Evolutionary conservation across 2,797 vertebrate genomes (phyloP).

Genomic region (Notamacropus eugenii): DNA sequence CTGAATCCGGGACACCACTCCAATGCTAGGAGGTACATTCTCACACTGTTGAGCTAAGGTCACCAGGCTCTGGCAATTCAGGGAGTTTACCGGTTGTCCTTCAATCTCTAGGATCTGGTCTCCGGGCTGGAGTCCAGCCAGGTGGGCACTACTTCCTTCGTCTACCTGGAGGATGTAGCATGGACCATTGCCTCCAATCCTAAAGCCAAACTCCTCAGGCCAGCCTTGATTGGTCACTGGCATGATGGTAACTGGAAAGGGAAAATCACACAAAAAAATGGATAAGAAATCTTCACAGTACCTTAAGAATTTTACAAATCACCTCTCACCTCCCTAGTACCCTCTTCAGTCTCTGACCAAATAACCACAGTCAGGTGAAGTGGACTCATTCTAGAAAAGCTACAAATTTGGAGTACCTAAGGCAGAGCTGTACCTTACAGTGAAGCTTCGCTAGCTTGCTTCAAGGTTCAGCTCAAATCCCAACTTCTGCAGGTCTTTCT

Average conservation of each 20-base stretch:
- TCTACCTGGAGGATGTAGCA: slow-evolving; percentile 95
- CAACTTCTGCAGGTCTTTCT: background rate
- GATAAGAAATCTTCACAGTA: background rate
- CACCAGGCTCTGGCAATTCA: slow-evolving; percentile 88
- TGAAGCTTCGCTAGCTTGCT: background rate
- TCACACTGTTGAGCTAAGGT: slow-evolving; percentile 90
- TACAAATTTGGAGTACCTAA: background rate
- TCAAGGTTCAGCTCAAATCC: background rate
- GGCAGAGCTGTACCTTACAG: background rate
- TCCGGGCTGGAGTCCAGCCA: slow-evolving; percentile 92
- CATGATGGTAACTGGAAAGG: slow-evolving; percentile 90
- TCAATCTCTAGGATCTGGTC: slow-evolving; percentile 98
- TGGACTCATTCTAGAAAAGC: background rate
- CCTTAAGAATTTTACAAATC: background rate
- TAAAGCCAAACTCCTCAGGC: slow-evolving; percentile 98
- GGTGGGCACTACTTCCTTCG: slow-evolving; percentile 94
- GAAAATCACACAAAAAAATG: background rate
- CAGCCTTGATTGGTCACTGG: slow-evolving; percentile 93
- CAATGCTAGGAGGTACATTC: slow-evolving; percentile 96
- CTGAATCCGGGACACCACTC: slow-evolving; percentile 93
- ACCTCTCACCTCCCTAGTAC: background rate
- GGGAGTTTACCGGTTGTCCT: slow-evolving; percentile 91
- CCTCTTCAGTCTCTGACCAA: background rate
- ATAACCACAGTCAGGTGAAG: background rate
- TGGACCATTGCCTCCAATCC: slow-evolving; percentile 91